These are phyloP conservation scores for Agonopterix subpropinquella DNA, from an alignment of 2,888 invertebrate species.

Conservation along the genomic window DNA sequence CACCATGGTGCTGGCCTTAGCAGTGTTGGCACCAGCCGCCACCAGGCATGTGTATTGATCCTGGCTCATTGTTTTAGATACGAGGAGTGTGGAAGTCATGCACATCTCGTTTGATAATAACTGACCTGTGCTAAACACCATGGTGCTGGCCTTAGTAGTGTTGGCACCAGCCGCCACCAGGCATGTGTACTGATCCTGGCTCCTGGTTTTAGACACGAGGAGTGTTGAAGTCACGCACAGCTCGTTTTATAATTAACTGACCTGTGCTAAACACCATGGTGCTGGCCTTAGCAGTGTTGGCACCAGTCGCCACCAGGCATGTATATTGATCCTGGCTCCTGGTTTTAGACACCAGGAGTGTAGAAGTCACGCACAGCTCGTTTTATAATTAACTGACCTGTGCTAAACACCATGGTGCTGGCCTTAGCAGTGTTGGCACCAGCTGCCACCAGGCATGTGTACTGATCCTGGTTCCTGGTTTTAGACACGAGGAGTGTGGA, in stretches of 20 bases:
- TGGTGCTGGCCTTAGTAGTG: too few relatives aligned
- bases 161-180: too few relatives aligned
- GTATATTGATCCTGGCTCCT: constrained; percentile 75
- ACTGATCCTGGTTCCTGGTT: constrained; percentile 78
- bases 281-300: constrained; percentile 73
- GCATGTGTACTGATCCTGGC: too few relatives aligned
- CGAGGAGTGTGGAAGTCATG: too few relatives aligned
- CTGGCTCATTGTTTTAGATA: too few relatives aligned
- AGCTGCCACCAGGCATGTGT: constrained; percentile 84
- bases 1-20: constrained; percentile 75
- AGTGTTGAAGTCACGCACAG: too few relatives aligned
- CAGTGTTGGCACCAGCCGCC: constrained; percentile 75
- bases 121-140: too few relatives aligned
- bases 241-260: constrained; percentile 13
- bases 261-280: constrained; percentile 73
- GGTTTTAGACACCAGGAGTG: too few relatives aligned
- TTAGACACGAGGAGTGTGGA: constrained; percentile 85
- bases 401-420: constrained; percentile 72
- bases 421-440: constrained; percentile 76
- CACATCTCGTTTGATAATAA: too few relatives aligned
- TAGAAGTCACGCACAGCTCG: too few relatives aligned
- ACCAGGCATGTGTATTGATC: too few relatives aligned
- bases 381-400: constrained; percentile 30
- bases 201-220: too few relatives aligned
- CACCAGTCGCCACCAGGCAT: constrained; percentile 82